Evolutionary conservation across 2,113 vertebrate genomes (phyloP).

Genomic region (Pleuronectes platessa): DNA sequence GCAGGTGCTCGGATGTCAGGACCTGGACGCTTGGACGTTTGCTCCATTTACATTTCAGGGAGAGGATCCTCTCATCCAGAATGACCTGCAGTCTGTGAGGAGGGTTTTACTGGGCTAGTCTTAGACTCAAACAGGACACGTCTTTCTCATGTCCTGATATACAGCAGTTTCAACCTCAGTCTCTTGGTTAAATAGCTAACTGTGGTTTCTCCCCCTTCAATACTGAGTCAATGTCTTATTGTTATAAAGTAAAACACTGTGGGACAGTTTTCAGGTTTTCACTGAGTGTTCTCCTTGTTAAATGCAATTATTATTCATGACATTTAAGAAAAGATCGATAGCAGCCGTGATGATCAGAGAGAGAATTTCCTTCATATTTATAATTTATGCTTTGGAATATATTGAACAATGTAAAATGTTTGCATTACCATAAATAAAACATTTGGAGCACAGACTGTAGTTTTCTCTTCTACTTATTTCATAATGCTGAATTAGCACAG

Average conservation of each 20-base stretch:
- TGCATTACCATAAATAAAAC: slow-evolving; percentile 19
- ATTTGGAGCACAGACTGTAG: background rate
- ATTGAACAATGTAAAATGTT: slow-evolving; percentile 22
- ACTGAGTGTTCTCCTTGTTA: no score
- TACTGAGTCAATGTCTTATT: no score
- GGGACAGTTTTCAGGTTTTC: no score
- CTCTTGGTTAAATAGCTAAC: no score
- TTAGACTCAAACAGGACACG: background rate
- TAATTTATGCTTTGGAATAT: background rate
- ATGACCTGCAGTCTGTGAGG: slow-evolving; percentile 11
- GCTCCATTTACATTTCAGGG: slow-evolving; percentile 11
- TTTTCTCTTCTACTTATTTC: slow-evolving; percentile 1
- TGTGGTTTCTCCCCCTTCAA: no score
- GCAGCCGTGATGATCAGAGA: no score
- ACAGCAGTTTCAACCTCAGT: background rate
- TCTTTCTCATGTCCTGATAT: background rate
- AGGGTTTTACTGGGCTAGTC: slow-evolving; percentile 1
- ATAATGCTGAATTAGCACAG: background rate
- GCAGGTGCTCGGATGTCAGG: background rate
- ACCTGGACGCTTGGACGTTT: background rate
- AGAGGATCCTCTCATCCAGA: slow-evolving; percentile 18
- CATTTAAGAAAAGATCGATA: no score
- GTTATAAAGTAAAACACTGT: no score
- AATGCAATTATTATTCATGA: no score
- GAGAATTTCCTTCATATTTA: background rate